A percentile compares a stretch with the other conserved stretches of the same genome.
These are phyloP conservation scores for Lasiommata megera DNA, from an alignment of 2,888 invertebrate genomes.

Conservation along the genomic window DNA sequence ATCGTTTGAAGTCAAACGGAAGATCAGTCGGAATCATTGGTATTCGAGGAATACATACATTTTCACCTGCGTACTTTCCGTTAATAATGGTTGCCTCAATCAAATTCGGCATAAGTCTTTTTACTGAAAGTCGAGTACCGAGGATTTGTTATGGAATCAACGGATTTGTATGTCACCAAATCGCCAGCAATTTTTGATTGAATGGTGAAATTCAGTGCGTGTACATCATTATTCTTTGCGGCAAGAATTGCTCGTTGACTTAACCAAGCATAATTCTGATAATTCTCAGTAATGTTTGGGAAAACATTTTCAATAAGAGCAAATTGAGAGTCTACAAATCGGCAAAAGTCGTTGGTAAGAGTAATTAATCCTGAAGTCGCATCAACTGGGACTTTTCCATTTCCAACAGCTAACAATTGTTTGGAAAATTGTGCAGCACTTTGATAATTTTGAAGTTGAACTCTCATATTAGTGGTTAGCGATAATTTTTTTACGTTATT, in stretches of 20 bases:
- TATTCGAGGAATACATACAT: too few relatives aligned
- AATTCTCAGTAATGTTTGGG: slow-evolving; percentile 28
- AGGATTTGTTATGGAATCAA: slow-evolving; percentile 38
- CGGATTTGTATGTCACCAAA: slow-evolving; percentile 40
- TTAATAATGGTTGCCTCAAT: too few relatives aligned
- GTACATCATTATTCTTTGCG: slow-evolving; percentile 31
- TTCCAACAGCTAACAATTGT: slow-evolving; percentile 33
- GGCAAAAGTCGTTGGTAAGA: slow-evolving; percentile 32
- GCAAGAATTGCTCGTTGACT: slow-evolving; percentile 30
- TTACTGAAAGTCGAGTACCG: too few relatives aligned
- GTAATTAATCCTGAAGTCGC: slow-evolving; percentile 30
- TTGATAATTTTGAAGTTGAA: slow-evolving; percentile 36
- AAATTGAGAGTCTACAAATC: slow-evolving; percentile 30
- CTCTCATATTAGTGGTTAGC: too few relatives aligned
- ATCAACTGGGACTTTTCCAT: too few relatives aligned
- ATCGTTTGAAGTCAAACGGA: too few relatives aligned
- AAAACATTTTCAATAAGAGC: slow-evolving; percentile 32
- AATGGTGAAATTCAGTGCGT: slow-evolving; percentile 23
- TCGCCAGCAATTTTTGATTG: slow-evolving; percentile 30
- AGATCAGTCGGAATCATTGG: too few relatives aligned
- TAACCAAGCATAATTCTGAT: slow-evolving; percentile 29
- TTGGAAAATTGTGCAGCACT: slow-evolving; percentile 35
- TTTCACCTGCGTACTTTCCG: too few relatives aligned
- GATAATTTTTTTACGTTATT: slow-evolving; percentile 32
- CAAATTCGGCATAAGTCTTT: too few relatives aligned